These are phyloP conservation scores for Tor tambroides DNA, from an alignment of 2,113 vertebrate species.

Conservation along the genomic window DNA sequence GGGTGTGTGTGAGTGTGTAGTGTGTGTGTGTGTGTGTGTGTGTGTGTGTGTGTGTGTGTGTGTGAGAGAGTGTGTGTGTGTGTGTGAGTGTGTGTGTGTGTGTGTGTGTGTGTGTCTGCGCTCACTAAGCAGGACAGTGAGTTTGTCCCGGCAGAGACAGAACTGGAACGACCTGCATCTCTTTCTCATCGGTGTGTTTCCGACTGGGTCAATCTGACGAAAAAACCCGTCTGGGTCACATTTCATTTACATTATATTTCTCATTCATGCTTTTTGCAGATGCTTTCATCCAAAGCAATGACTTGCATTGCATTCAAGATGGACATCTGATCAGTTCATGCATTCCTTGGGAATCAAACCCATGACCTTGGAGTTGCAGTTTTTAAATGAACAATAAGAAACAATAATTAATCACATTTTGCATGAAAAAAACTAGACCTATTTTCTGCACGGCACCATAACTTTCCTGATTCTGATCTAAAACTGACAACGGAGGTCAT, in stretches of 20 bases:
- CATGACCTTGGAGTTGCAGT: too few relatives aligned
- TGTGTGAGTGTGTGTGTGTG: background rate
- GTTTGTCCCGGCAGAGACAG: constrained; percentile 3
- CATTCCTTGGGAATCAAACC: background rate
- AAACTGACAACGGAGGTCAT: too few relatives aligned
- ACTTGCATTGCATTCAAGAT: background rate
- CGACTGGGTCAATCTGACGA: constrained; percentile 34
- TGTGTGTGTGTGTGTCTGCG: background rate
- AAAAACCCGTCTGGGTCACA: background rate
- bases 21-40: too few relatives aligned
- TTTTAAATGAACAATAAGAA: background rate
- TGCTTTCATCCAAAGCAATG: background rate
- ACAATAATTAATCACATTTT: background rate
- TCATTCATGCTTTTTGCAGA: background rate
- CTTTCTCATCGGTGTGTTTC: constrained; percentile 22
- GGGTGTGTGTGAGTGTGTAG: too few relatives aligned
- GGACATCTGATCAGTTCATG: background rate
- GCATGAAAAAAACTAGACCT: background rate
- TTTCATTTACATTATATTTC: background rate
- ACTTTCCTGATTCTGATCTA: too few relatives aligned
- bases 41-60: too few relatives aligned
- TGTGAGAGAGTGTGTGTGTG: too few relatives aligned
- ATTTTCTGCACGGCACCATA: too few relatives aligned
- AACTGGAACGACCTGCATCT: constrained; percentile 24
- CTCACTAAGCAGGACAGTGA: constrained; percentile 33